Conservation (phyloP, 2,797 vertebrate species). For the Ficedula albicollis region DNA sequence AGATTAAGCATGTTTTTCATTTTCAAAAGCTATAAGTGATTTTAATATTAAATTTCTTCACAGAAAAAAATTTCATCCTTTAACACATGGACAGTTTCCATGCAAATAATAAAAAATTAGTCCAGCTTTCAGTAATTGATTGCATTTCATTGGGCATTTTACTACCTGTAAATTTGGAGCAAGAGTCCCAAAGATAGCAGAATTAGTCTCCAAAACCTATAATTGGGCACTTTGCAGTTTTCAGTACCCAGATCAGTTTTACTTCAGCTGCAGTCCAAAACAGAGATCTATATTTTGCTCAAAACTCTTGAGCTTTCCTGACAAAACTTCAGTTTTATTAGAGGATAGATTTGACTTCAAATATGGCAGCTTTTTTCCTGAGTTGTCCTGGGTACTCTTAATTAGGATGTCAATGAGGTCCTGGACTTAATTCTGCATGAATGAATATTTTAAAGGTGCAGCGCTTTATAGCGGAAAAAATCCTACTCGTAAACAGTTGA, state of each 20-base stretch:
- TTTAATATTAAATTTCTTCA: background rate
- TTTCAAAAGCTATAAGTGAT: background rate
- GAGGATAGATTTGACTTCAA: background rate
- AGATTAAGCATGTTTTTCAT: background rate
- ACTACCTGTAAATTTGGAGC: background rate
- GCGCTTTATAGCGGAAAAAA: background rate
- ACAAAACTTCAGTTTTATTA: background rate
- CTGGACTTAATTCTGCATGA: background rate
- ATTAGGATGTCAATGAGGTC: slow-evolving; percentile 18
- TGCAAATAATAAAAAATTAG: background rate
- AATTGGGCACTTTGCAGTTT: background rate
- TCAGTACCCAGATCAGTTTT: background rate
- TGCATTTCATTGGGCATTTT: background rate
- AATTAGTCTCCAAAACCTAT: background rate
- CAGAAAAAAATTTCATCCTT: background rate
- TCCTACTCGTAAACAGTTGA: background rate
- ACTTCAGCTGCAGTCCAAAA: background rate
- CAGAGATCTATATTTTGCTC: background rate
- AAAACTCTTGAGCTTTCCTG: background rate
- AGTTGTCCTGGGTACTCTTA: background rate
- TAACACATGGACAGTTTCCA: background rate
- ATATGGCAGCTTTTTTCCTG: background rate
- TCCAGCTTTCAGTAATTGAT: background rate
- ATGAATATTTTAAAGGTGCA: background rate
- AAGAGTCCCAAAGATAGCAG: background rate